A percentile compares a stretch with the other conserved stretches of the same genome.
Conservation (phyloP, 2,113 vertebrate species). For the Murina feae region DNA sequence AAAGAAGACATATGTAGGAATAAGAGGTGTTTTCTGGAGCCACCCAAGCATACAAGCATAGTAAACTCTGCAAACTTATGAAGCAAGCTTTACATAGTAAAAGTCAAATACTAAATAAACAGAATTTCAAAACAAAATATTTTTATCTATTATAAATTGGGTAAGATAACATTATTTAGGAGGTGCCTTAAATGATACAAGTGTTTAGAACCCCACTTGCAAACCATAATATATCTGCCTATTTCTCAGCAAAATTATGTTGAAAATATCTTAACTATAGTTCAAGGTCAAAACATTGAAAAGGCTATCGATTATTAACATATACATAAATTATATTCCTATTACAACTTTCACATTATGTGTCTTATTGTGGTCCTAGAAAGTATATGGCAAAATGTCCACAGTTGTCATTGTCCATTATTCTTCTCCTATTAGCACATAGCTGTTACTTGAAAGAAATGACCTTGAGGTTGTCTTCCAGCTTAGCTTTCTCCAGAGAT, state of each 20-base stretch:
- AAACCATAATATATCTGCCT: not conserved
- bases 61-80: not conserved
- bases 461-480: not conserved
- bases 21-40: not conserved
- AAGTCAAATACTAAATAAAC: not conserved
- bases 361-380: not conserved
- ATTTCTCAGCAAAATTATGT: not conserved
- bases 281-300: not conserved
- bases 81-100: not conserved
- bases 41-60: not conserved
- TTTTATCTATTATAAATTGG: not conserved
- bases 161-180: not conserved
- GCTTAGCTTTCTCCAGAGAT: not conserved
- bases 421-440: not conserved
- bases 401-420: not conserved
- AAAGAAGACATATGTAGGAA: not conserved
- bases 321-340: not conserved
- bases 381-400: not conserved
- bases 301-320: not conserved
- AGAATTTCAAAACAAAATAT: not conserved
- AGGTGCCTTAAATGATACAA: not conserved
- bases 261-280: not conserved
- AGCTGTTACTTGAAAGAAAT: not conserved
- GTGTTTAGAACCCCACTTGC: not conserved
- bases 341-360: not conserved